Evolutionary conservation across 1,140 invertebrate genomes (phyloP).

Genomic region (Bicyclus anynana): DNA sequence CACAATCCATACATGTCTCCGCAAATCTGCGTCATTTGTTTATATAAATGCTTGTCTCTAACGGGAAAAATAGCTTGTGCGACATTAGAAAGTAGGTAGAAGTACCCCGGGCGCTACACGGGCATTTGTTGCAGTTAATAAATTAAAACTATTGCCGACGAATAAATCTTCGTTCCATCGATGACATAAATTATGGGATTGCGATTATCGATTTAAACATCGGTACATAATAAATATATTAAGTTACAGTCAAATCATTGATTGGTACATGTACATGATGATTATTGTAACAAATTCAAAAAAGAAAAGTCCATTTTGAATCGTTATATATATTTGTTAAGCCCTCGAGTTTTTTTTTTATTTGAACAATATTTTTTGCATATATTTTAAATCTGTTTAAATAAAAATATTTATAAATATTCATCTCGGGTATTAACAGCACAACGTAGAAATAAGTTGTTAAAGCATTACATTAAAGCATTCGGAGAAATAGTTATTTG

Average conservation of each 20-base stretch:
- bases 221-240: slow-evolving; percentile 12
- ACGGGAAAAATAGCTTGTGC: slow-evolving; percentile 30
- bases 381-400: no score
- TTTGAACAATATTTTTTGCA: no score
- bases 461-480: no score
- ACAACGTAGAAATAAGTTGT: no score
- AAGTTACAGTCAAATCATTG: not conserved
- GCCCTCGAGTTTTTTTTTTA: no score
- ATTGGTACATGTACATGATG: no score
- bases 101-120: slow-evolving; percentile 16
- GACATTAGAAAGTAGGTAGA: slow-evolving; percentile 34
- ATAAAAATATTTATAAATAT: no score
- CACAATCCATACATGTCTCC: slow-evolving; percentile 17
- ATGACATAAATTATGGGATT: slow-evolving; percentile 26
- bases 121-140: slow-evolving; percentile 26
- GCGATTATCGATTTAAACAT: slow-evolving; percentile 1
- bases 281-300: not conserved
- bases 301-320: no score
- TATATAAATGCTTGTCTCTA: slow-evolving; percentile 14
- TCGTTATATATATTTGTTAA: no score
- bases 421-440: no score
- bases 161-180: slow-evolving; percentile 21
- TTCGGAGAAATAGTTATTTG: no score
- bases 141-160: slow-evolving; percentile 25
- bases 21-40: slow-evolving; percentile 29